Base-by-base conservation (phyloP, 2,113 vertebrate species). In the Xyrauchen texanus region DNA sequence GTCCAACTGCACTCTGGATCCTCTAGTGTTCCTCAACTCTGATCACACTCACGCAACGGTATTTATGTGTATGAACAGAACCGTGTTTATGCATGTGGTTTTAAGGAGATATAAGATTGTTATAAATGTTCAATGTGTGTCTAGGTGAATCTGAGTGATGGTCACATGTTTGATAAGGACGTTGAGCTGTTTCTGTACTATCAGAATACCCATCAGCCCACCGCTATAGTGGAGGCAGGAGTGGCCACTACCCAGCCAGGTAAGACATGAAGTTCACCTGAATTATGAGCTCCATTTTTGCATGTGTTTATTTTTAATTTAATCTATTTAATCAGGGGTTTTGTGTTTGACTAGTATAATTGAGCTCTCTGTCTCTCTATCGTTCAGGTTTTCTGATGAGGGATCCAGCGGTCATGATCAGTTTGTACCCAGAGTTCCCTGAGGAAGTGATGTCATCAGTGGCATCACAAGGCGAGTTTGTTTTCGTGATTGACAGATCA, bases 401-500 rank as follows among this genome's bases (percentile, higher is more conserved):
- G 11, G 91, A 95, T 69, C 84, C 92, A 7, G 89, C 84, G 0
- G 87, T 92, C 16, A 95, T 96, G 95, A 70, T 96, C 76, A 95
- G 92, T 68, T 87, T 96, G 80, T 95, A 92, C 66, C 95, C 95
- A 13, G 85, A 86, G 55, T 92, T 96, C 78, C 92, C 92, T n/a
- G 81, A 90, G 76, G 21, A 71, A 49, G 79, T 89, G 46, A 80
- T 76, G 80, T 88, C 90, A 53, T 88, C 88, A 45, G 16, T 86
- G 5, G 44, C 42, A 7, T 68, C 84, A 0, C 77, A 63, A 76
- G 93, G 93, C 52, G 94, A 96, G 86, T 96, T 96, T 81, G 75
- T 97, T 61, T 93, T 97, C 81, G 80, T 96, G 3, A 34, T 96
- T 84, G 95, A 96, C 87, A 68, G 92, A 82, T 96, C 93, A 60